A percentile compares a stretch with the other conserved stretches of the same genome.
Conservation (phyloP, 2,113 vertebrate species). For the Chaetops frenatus region DNA sequence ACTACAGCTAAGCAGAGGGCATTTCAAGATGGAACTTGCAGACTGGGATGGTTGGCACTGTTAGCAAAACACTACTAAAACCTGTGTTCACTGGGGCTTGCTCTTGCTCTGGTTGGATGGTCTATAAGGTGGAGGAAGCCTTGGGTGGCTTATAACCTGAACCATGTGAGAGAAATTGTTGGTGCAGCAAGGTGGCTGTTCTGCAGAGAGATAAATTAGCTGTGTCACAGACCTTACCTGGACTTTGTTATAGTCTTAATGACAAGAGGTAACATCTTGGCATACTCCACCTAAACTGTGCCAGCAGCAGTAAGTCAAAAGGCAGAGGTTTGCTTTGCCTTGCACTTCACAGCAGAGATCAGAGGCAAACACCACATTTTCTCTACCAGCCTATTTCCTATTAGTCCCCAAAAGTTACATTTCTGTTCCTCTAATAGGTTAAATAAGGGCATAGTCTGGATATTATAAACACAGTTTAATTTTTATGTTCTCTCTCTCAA, state of each 20-base stretch:
- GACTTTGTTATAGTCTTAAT: not conserved
- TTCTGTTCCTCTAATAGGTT: not conserved
- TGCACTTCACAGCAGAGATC: not conserved
- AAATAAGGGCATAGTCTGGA: not conserved
- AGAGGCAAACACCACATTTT: not conserved
- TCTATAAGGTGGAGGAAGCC: not conserved
- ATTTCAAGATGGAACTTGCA: not conserved
- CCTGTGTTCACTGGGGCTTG: not conserved
- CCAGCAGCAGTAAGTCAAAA: not conserved
- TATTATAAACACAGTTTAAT: not conserved
- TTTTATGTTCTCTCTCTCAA: not conserved
- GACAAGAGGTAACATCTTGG: not conserved
- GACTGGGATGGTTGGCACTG: not conserved
- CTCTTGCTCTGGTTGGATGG: not conserved
- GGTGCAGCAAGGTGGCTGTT: not conserved
- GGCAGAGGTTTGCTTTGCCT: not conserved
- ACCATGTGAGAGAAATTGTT: accelerated
- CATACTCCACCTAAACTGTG: not conserved
- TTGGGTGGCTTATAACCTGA: not conserved
- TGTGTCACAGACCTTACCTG: not conserved
- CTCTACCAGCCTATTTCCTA: not conserved
- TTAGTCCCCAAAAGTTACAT: not conserved
- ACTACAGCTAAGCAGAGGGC: not conserved
- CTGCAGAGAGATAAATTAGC: not conserved
- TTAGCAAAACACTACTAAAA: not conserved